These are phyloP conservation scores for Alaudala cheleensis DNA, from an alignment of 2,113 vertebrate genomes.

Conservation along the genomic window DNA sequence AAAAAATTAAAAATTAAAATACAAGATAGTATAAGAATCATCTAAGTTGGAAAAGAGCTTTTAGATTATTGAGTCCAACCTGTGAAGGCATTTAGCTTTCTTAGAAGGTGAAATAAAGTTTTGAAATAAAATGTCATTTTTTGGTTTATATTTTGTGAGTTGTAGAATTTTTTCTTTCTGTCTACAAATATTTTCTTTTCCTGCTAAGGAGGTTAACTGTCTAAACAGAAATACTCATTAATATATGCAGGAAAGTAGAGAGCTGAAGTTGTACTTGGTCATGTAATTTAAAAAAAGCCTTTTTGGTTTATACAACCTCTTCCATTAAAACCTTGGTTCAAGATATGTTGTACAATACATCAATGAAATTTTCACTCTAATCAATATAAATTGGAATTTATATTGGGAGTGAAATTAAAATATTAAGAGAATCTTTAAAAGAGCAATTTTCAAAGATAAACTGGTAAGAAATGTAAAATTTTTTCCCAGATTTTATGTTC, in stretches of 20 bases:
- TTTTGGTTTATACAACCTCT: neutral
- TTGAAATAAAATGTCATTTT: neutral
- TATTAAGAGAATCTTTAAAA: neutral
- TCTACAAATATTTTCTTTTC: neutral
- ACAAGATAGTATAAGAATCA: neutral
- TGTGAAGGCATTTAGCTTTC: neutral
- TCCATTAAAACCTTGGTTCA: neutral
- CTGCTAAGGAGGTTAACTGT: neutral
- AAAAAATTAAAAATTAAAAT: neutral
- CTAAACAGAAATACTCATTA: neutral
- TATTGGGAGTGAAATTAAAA: neutral
- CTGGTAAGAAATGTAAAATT: neutral
- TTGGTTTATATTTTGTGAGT: neutral
- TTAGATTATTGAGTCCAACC: neutral
- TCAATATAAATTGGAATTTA: neutral
- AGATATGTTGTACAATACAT: neutral
- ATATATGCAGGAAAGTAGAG: neutral
- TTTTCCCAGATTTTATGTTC: neutral
- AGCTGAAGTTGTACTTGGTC: neutral
- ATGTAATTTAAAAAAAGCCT: neutral
- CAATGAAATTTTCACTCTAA: neutral
- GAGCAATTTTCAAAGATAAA: neutral
- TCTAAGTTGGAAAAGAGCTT: neutral
- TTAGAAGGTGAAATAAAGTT: neutral
- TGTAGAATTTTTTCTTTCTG: neutral